Conservation (phyloP, 53 echinoderm and acorn worm species). For the Holothuria leucospilota region DNA sequence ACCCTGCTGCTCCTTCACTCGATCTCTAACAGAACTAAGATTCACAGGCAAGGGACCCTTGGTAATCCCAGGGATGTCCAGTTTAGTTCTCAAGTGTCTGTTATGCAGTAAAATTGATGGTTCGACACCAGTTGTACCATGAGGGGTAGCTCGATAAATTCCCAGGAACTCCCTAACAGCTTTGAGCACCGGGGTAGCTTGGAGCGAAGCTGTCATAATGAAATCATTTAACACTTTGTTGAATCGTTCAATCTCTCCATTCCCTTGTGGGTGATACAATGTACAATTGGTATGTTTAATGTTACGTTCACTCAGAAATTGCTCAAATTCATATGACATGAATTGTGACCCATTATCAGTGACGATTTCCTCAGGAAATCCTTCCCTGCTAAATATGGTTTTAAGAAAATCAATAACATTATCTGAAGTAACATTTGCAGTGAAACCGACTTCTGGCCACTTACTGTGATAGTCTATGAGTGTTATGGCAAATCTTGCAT, state of each 20-base stretch:
- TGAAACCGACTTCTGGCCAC: background rate
- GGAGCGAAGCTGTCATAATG: conserved; percentile 40
- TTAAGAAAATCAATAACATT: background rate
- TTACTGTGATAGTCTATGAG: background rate
- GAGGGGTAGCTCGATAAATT: conserved; percentile 20
- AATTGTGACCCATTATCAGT: conserved; percentile 51
- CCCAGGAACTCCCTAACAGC: background rate
- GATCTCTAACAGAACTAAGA: too few relatives aligned
- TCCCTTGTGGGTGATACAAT: too few relatives aligned
- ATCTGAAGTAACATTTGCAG: background rate
- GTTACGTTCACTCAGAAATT: conserved; percentile 47
- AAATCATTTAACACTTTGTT: conserved; percentile 60
- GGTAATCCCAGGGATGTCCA: background rate
- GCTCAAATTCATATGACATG: conserved; percentile 58
- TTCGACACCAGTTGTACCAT: conserved; percentile 8
- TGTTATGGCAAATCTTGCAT: background rate
- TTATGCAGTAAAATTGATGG: conserved; percentile 43
- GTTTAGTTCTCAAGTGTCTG: conserved; percentile 32
- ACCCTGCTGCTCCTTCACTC: too few relatives aligned
- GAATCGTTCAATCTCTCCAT: conserved; percentile 55
- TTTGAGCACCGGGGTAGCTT: background rate
- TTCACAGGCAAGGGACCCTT: too few relatives aligned
- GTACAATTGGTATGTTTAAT: too few relatives aligned
- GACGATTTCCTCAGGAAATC: background rate
- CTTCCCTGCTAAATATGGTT: conserved; percentile 5